A percentile compares a stretch with the other conserved stretches of the same genome.
These are phyloP conservation scores for Tinamus guttatus DNA, from an alignment of 2,113 vertebrate genomes.

Conservation along the genomic window DNA sequence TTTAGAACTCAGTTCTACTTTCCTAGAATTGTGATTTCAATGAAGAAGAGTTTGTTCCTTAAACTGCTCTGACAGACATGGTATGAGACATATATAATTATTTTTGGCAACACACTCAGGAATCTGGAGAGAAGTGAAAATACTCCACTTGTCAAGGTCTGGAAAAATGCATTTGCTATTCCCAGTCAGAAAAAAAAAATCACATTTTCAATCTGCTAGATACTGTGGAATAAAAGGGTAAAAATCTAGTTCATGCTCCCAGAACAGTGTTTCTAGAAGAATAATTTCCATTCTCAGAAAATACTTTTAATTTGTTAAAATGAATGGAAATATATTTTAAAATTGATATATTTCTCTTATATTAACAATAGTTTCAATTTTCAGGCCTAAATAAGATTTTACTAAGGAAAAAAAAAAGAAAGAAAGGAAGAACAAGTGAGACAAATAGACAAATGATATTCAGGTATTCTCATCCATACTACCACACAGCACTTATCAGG, in stretches of 20 bases:
- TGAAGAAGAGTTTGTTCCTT: background rate
- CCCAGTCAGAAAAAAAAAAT: background rate
- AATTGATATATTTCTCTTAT: background rate
- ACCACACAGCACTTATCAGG: background rate
- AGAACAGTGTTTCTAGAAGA: background rate
- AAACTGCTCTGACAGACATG: background rate
- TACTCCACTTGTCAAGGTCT: background rate
- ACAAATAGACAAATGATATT: background rate
- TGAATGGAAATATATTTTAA: background rate
- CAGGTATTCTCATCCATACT: background rate
- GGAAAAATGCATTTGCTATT: slow-evolving; percentile 14
- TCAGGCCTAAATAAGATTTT: background rate
- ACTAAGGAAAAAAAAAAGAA: background rate
- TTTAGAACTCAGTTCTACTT: background rate
- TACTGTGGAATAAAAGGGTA: slow-evolving; percentile 34
- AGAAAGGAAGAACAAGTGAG: background rate
- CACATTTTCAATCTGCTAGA: background rate
- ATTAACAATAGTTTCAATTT: background rate
- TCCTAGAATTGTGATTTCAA: background rate
- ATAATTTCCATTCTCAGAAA: slow-evolving; percentile 24
- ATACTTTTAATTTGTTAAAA: slow-evolving; percentile 13
- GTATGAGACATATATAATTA: background rate
- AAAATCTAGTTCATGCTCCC: background rate
- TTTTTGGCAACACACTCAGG: background rate
- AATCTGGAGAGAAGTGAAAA: background rate